A percentile compares a stretch with the other conserved stretches of the same genome.
phyloP scores from a whole-genome alignment of 2,797 vertebrate species.

The Pempheris klunzingeri region DNA sequence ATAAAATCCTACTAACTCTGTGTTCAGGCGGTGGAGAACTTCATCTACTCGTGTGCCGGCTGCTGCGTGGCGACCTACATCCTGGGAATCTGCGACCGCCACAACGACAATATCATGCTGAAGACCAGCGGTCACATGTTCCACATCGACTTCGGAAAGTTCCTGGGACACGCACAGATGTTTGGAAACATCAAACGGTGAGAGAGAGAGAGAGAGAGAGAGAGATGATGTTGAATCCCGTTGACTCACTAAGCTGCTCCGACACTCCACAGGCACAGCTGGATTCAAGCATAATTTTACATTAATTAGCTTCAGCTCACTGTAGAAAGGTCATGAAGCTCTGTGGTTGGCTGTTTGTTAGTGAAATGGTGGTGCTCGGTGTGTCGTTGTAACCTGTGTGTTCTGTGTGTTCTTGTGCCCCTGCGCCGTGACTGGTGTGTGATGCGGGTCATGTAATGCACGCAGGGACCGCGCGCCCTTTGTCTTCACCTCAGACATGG shows the following conservation, averaged over 20 bases:
- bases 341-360: no score
- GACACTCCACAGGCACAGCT: no score
- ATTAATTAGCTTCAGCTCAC: no score
- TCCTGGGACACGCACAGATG: constrained; percentile 98
- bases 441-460: neutral
- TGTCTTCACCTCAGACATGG: constrained; percentile 99
- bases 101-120: constrained; percentile 99
- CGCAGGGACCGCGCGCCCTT: constrained; percentile 96
- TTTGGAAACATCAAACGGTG: constrained; percentile 98
- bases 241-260: neutral
- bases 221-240: neutral
- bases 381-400: neutral
- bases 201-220: constrained; percentile 61
- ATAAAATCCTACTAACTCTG: neutral
- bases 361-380: no score
- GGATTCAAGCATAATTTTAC: no score
- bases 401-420: neutral
- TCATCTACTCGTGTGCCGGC: constrained; percentile 97
- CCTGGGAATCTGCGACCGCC: constrained; percentile 96
- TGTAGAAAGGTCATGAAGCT: no score
- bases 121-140: constrained; percentile 99
- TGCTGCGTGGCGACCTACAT: constrained; percentile 98
- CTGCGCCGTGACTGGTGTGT: neutral
- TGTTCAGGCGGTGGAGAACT: constrained; percentile 96
- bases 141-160: constrained; percentile 98